Percentiles rank a stretch among this genome's conserved stretches.
Conservation (phyloP, 2,888 invertebrate species). For the Dorcus parallelipipedus region DNA sequence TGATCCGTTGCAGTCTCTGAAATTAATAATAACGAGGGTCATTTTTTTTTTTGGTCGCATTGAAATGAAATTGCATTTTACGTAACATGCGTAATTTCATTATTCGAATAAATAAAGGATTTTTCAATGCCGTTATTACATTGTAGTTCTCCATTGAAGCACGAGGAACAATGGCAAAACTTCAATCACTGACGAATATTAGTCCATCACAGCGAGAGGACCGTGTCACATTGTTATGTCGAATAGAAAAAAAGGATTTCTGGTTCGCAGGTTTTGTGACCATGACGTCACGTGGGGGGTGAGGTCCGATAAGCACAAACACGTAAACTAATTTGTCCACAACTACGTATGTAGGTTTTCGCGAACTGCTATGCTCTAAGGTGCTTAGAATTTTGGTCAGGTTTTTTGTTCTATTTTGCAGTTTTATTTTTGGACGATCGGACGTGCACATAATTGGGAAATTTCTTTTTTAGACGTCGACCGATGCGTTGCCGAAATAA, state of each 20-base stretch:
- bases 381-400: no score
- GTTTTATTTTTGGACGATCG: neutral
- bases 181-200: neutral
- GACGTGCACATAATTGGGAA: neutral
- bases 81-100: neutral
- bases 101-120: neutral
- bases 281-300: slow-evolving; percentile 23
- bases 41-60: slow-evolving; percentile 5
- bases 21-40: slow-evolving; percentile 38
- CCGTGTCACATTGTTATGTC: slow-evolving; percentile 14
- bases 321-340: no score
- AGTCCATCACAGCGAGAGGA: neutral
- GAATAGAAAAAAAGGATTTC: slow-evolving; percentile 30
- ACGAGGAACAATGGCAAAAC: neutral
- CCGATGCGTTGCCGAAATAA: no score
- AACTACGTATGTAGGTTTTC: no score
- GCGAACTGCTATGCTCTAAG: no score
- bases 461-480: neutral
- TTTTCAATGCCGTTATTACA: neutral
- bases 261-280: slow-evolving; percentile 32
- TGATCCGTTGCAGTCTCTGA: slow-evolving; percentile 64
- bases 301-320: slow-evolving; percentile 21
- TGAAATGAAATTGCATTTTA: neutral
- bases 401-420: neutral
- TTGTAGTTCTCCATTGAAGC: neutral